A percentile compares a stretch with the other conserved stretches of the same genome.
phyloP scores from a whole-genome alignment of 2,797 vertebrate species.

The Typhlichthys subterraneus region DNA sequence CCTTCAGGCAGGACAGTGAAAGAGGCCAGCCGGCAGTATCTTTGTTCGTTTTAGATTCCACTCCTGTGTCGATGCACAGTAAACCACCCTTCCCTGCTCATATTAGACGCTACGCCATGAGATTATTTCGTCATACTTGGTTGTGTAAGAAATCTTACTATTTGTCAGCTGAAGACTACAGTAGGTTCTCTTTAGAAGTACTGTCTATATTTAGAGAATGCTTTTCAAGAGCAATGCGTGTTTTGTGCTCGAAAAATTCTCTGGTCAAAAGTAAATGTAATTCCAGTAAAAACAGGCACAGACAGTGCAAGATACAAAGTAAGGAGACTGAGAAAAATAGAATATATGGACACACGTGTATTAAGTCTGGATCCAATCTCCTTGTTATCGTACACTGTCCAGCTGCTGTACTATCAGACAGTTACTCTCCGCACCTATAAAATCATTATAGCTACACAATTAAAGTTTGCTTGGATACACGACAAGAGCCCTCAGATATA shows the following conservation, averaged over 20 bases:
- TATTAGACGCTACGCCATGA: constrained; percentile 43
- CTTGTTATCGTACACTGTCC: too few relatives aligned
- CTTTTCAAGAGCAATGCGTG: constrained; percentile 37
- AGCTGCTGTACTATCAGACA: too few relatives aligned
- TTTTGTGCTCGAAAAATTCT: constrained; percentile 31
- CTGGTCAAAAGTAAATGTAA: constrained; percentile 35
- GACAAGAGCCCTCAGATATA: too few relatives aligned
- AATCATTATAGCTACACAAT: too few relatives aligned
- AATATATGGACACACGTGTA: background rate
- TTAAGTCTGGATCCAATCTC: background rate
- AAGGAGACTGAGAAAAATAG: background rate
- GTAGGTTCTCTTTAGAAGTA: background rate
- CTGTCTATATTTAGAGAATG: constrained; percentile 31
- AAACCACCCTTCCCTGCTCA: constrained; percentile 33
- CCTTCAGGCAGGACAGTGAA: constrained; percentile 51
- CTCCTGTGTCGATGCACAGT: constrained; percentile 43
- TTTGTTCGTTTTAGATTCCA: constrained; percentile 63
- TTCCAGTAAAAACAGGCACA: background rate
- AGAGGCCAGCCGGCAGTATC: constrained; percentile 63
- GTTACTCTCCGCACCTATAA: too few relatives aligned
- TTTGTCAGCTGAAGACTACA: constrained; percentile 6
- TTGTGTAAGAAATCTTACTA: constrained; percentile 38
- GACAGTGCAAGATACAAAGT: background rate
- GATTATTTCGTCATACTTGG: constrained; percentile 42
- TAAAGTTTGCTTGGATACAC: too few relatives aligned